Percentiles rank a stretch among this genome's conserved stretches.
Evolutionary conservation across 2,797 vertebrate genomes (phyloP).

Genomic region (Danio jaintianensis): DNA sequence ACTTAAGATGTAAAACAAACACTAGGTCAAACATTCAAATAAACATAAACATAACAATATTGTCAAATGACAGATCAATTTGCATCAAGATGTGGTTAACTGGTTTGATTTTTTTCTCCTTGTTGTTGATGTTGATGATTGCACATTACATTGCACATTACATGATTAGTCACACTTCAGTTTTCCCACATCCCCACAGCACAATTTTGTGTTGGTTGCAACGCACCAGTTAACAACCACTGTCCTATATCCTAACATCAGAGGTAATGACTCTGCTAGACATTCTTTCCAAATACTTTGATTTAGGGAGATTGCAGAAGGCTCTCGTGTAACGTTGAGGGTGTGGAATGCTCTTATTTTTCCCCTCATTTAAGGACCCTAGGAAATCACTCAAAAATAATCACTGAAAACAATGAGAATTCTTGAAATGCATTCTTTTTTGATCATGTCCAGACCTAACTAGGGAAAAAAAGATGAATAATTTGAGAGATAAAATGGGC

Average conservation of each 20-base stretch:
- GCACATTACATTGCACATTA: neutral
- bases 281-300: constrained; percentile 44
- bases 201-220: constrained; percentile 19
- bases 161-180: neutral
- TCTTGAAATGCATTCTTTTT: constrained; percentile 30
- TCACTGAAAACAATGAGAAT: constrained; percentile 22
- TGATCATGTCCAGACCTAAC: constrained; percentile 6
- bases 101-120: neutral
- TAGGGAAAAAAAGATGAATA: neutral
- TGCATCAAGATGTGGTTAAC: neutral
- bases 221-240: constrained; percentile 23
- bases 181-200: neutral
- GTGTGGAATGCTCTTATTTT: constrained; percentile 31
- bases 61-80: neutral
- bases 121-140: too few species aligned
- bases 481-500: constrained; percentile 8
- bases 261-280: neutral
- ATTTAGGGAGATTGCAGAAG: constrained; percentile 6
- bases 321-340: neutral
- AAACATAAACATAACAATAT: neutral
- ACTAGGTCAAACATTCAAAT: neutral
- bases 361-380: constrained; percentile 3
- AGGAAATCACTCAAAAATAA: constrained; percentile 30
- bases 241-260: constrained; percentile 12
- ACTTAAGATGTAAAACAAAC: neutral